Percentiles rank a stretch among this genome's conserved stretches.
phyloP scores from a whole-genome alignment of 1,140 invertebrate species.

The Himalopsyche phryganea region DNA sequence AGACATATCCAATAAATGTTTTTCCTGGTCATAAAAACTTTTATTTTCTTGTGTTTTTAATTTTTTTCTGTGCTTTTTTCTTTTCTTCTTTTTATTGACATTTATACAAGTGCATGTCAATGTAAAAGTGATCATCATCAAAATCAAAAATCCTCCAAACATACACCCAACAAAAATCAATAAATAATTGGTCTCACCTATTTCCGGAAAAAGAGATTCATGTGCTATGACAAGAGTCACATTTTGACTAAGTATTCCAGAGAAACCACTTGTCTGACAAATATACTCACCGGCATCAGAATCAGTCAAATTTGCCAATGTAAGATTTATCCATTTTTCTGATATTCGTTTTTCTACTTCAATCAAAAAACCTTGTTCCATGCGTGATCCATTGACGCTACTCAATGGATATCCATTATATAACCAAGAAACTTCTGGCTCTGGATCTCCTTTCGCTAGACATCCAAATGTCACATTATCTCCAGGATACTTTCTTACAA shows the following conservation, averaged over 20 bases:
- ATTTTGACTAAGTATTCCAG: slow-evolving; percentile 46
- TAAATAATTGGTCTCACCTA: slow-evolving; percentile 46
- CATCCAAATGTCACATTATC: slow-evolving; percentile 78
- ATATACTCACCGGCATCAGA: slow-evolving; percentile 50
- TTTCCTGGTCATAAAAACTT: slow-evolving; percentile 81
- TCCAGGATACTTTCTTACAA: slow-evolving; percentile 41
- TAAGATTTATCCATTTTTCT: slow-evolving; percentile 51
- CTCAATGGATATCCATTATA: slow-evolving; percentile 36
- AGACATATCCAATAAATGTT: slow-evolving; percentile 70
- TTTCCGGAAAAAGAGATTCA: slow-evolving; percentile 41
- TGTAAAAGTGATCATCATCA: slow-evolving; percentile 25
- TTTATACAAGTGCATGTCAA: slow-evolving; percentile 43
- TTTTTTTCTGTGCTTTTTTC: slow-evolving; percentile 53
- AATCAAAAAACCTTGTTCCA: slow-evolving; percentile 26
- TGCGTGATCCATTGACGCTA: slow-evolving; percentile 43
- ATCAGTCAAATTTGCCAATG: slow-evolving; percentile 47
- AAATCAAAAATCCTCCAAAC: slow-evolving; percentile 44
- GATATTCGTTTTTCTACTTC: slow-evolving; percentile 8
- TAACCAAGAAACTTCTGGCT: slow-evolving; percentile 72
- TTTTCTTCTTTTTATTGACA: slow-evolving; percentile 46
- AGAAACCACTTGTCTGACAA: slow-evolving; percentile 47
- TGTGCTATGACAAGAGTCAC: slow-evolving; percentile 45
- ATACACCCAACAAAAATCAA: slow-evolving; percentile 48
- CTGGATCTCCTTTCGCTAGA: slow-evolving; percentile 74
- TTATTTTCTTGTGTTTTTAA: slow-evolving; percentile 65